phyloP scores from a whole-genome alignment of 2,888 invertebrate genomes.

The Malthinus flaveolus region DNA sequence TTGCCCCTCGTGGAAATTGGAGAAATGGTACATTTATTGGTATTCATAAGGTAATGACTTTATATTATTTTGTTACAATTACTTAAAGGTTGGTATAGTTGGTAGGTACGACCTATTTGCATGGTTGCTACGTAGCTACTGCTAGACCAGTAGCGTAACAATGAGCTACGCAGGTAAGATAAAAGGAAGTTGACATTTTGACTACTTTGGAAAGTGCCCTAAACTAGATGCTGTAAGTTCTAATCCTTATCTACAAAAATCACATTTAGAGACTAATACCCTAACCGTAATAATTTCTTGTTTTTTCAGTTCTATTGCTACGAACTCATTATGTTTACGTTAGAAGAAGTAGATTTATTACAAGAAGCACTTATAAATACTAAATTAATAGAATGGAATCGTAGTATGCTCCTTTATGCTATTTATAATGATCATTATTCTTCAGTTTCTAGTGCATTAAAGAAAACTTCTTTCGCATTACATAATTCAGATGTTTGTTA shows the following conservation, averaged over 20 bases:
- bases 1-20: constrained; percentile 11
- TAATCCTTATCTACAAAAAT: too few relatives aligned
- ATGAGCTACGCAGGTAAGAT: too few relatives aligned
- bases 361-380: constrained; percentile 20
- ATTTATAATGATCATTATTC: constrained; percentile 5
- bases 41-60: constrained; percentile 4
- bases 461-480: constrained; percentile 6
- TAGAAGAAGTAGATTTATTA: constrained; percentile 26
- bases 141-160: too few relatives aligned
- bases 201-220: too few relatives aligned
- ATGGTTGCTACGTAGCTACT: too few relatives aligned
- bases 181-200: too few relatives aligned
- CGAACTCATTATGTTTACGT: constrained; percentile 33
- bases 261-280: too few relatives aligned
- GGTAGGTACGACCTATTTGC: too few relatives aligned
- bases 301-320: constrained; percentile 9
- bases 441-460: background rate
- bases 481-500: constrained; percentile 7
- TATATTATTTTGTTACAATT: background rate
- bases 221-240: too few relatives aligned
- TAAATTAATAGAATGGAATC: constrained; percentile 11
- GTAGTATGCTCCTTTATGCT: constrained; percentile 3
- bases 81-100: background rate
- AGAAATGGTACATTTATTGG: constrained; percentile 7
- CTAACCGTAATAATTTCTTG: background rate